Conservation (phyloP, 2,888 invertebrate species). For the Erebia epiphron region DNA sequence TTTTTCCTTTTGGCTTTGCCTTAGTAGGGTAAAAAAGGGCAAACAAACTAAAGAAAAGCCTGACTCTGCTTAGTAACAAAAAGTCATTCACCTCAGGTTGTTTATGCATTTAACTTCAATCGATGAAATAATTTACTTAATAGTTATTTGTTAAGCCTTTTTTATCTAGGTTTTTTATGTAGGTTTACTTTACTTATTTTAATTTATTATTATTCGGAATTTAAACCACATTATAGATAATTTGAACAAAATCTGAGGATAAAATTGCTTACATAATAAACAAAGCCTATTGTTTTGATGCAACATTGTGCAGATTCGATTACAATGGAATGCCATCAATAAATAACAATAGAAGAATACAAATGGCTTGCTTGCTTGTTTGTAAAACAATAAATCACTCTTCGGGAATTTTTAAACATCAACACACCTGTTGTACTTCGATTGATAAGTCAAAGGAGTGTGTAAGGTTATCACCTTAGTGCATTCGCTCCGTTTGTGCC, state of each 20-base stretch:
- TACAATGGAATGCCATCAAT: slow-evolving; percentile 19
- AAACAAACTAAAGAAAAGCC: too few relatives aligned
- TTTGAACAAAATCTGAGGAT: not conserved
- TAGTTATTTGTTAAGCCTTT: too few relatives aligned
- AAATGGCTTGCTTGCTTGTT: slow-evolving; percentile 10
- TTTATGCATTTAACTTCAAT: too few relatives aligned
- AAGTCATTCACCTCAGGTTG: too few relatives aligned
- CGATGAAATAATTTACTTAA: too few relatives aligned
- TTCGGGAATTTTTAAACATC: slow-evolving; percentile 1
- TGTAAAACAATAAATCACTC: slow-evolving; percentile 18
- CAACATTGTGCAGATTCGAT: slow-evolving; percentile 2
- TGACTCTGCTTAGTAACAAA: too few relatives aligned
- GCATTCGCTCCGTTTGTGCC: too few relatives aligned
- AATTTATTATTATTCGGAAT: not conserved
- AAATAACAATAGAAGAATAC: slow-evolving; percentile 15
- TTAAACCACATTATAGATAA: not conserved
- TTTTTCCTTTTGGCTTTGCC: too few relatives aligned
- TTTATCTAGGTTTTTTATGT: too few relatives aligned
- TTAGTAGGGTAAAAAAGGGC: too few relatives aligned
- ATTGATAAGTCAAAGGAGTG: not conserved
- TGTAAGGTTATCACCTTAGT: not conserved
- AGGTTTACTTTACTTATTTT: too few relatives aligned
- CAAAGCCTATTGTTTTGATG: slow-evolving; percentile 7
- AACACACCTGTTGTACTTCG: not conserved
- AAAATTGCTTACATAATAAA: slow-evolving; percentile 19